These are phyloP conservation scores for Cecidostiba fungosa DNA, from an alignment of 2,888 invertebrate genomes.

Conservation along the genomic window DNA sequence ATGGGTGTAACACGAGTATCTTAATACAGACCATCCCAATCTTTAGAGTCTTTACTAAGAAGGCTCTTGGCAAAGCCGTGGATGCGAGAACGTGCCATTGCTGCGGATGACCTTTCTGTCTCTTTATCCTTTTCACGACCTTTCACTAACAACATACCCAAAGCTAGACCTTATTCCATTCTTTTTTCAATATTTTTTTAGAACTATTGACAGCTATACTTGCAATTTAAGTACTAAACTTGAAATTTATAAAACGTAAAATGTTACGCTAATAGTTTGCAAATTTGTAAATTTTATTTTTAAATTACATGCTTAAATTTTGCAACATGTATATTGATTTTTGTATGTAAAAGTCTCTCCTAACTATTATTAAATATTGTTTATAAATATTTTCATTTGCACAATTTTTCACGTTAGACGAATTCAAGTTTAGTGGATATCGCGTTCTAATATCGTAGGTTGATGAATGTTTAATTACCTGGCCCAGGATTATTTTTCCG, in stretches of 20 bases:
- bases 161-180: constrained; percentile 72
- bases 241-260: constrained; percentile 22
- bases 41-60: constrained; percentile 79
- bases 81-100: constrained; percentile 85
- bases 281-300: not conserved
- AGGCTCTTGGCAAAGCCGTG: constrained; percentile 85
- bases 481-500: constrained; percentile 74
- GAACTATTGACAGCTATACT: not conserved
- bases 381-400: not conserved
- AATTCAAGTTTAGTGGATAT: constrained; percentile 39
- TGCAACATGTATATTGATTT: not conserved
- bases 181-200: constrained; percentile 20
- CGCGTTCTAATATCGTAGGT: not conserved
- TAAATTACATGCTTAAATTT: not conserved
- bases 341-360: not conserved
- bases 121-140: constrained; percentile 81
- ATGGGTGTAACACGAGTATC: constrained; percentile 61
- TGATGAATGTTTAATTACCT: constrained; percentile 69
- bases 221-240: constrained; percentile 40
- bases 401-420: not conserved
- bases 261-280: not conserved
- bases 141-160: constrained; percentile 75
- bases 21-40: constrained; percentile 79
- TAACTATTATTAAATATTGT: not conserved
- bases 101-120: constrained; percentile 84